phyloP scores from a whole-genome alignment of 2,797 vertebrate genomes.

The Glossophaga mutica region DNA sequence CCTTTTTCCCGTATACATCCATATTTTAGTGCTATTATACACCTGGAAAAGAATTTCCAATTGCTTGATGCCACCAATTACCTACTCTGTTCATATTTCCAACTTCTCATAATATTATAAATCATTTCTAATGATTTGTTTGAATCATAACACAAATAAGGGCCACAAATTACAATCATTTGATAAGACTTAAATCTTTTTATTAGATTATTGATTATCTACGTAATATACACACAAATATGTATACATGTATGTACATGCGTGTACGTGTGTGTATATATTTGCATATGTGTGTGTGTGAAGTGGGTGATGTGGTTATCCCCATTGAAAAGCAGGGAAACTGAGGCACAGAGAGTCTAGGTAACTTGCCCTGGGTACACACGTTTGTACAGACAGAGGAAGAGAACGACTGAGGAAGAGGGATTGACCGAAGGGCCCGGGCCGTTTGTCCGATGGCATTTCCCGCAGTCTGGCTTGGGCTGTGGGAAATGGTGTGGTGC shows the following conservation, averaged over 20 bases:
- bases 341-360: background rate
- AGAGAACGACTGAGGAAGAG: background rate
- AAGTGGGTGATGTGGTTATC: background rate
- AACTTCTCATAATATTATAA: background rate
- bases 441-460: too few species aligned
- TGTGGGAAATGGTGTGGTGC: too few species aligned
- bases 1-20: background rate
- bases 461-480: background rate
- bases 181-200: background rate
- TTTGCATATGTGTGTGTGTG: background rate
- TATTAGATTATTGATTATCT: background rate
- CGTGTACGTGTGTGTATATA: too few species aligned
- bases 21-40: background rate
- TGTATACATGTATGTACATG: background rate
- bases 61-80: background rate
- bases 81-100: background rate
- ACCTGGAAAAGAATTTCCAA: background rate
- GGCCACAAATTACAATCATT: background rate
- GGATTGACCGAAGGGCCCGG: background rate
- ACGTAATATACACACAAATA: background rate
- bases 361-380: background rate
- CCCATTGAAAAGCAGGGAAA: background rate
- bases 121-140: background rate
- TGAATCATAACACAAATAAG: background rate
- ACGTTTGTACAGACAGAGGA: rapidly evolving